Base-by-base conservation (phyloP, 1,140 invertebrate species). In the Kradibia gibbosae region DNA sequence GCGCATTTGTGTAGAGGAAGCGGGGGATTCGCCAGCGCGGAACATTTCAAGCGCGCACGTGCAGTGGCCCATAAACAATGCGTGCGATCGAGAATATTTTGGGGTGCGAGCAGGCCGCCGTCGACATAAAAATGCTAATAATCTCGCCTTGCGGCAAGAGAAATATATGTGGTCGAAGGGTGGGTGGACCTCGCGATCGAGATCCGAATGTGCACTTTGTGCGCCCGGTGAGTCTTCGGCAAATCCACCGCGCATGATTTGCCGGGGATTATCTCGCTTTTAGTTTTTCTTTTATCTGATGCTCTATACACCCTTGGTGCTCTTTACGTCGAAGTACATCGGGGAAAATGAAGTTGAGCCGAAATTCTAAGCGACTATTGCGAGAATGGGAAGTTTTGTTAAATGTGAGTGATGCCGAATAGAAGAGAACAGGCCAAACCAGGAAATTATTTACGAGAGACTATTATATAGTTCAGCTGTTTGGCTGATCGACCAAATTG, bases 81-180 rank as follows among this genome's bases (percentile, higher is more conserved):
- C 28, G 62, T 78, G 60, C 45, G 60, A 67, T 77, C 45, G 45
- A 17, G 57, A 60, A 31, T 57, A 34, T 79, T 79, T 31, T 70
- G 50, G 55, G 48, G 78, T 62, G 50, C 31, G 48, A 31, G 48
- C 48, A 31, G 11, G 65, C 48, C 53, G 53, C 48, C 70, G 50
- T 28, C 39, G 70, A 74, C 74, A 81, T 81, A 81, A 81, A 81
- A 77, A 81, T 81, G 80, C 80, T 81, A 77, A 81, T 81, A 77
- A 81, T 77, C 50, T 36, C 34, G 74, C n/a, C 34, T 55, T 55
- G 50, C 48, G 57, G 60, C 53, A 60, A 60, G 55, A 75, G 50
- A 53, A 71, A 53, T 36, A 15, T 65, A 31, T 74, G 34, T 5
- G n/a, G 25, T 39, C 10, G 13, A 70, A 70, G 39, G 65, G n/a